Conservation (phyloP, 2,797 vertebrate genomes). For the Synaphobranchus kaupii region DNA sequence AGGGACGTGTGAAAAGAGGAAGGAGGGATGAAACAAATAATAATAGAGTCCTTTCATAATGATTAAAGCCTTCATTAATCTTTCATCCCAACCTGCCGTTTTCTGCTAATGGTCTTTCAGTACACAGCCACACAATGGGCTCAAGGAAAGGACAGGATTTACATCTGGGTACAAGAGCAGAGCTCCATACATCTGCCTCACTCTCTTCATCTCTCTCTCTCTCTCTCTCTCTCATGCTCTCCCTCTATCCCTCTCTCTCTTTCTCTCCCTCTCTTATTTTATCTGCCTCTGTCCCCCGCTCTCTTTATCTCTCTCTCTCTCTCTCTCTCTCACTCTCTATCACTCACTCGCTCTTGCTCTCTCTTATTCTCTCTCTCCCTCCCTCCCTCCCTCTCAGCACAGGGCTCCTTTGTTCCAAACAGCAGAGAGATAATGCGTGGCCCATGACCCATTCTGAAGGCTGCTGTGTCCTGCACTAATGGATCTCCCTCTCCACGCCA, state of each 20-base stretch:
- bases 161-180: slow-evolving; percentile 73
- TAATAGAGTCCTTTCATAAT: slow-evolving; percentile 93
- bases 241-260: slow-evolving; percentile 17
- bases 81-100: slow-evolving; percentile 98
- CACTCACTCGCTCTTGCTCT: slow-evolving; percentile 44
- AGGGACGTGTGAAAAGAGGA: slow-evolving; percentile 56
- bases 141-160: slow-evolving; percentile 75
- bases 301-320: slow-evolving; percentile 35
- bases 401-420: slow-evolving; percentile 71
- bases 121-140: slow-evolving; percentile 90
- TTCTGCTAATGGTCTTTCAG: slow-evolving; percentile 95
- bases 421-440: slow-evolving; percentile 69
- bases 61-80: slow-evolving; percentile 98
- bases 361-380: slow-evolving; percentile 23
- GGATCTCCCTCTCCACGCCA: slow-evolving; percentile 54
- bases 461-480: slow-evolving; percentile 75
- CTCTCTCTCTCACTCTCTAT: slow-evolving; percentile 39
- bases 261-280: slow-evolving; percentile 50
- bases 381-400: slow-evolving; percentile 57
- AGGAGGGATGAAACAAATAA: slow-evolving; percentile 66
- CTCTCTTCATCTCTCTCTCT: slow-evolving; percentile 39
- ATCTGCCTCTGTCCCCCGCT: no score
- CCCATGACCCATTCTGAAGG: slow-evolving; percentile 64
- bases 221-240: slow-evolving; percentile 47
- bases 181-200: slow-evolving; percentile 68